Conservation (phyloP, 2,888 invertebrate species). For the Cheilosia vernalis region DNA sequence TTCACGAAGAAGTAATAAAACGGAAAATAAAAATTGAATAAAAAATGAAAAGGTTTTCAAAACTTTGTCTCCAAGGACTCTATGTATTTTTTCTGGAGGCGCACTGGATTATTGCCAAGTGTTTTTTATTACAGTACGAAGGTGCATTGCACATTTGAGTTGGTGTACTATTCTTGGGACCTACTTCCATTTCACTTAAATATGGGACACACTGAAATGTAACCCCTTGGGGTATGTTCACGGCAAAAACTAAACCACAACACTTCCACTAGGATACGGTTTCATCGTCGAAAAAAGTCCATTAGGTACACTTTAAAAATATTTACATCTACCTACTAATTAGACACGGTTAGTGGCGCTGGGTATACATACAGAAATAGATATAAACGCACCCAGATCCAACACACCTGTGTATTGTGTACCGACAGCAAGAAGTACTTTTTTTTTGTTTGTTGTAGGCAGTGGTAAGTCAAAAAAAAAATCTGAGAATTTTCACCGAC, state of each 20-base stretch:
- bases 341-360: conserved; percentile 12
- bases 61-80: conserved; percentile 31
- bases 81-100: not conserved
- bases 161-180: too few species aligned
- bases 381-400: conserved; percentile 21
- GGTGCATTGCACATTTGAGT: too few species aligned
- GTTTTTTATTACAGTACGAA: too few species aligned
- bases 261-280: conserved; percentile 13
- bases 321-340: conserved; percentile 45
- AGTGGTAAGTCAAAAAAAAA: conserved; percentile 17
- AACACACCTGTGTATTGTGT: conserved; percentile 65
- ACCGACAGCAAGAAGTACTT: not conserved
- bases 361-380: conserved; percentile 28
- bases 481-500: conserved; percentile 38
- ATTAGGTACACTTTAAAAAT: conserved; percentile 46
- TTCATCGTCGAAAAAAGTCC: conserved; percentile 32
- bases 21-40: conserved; percentile 2
- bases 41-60: conserved; percentile 5
- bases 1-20: conserved; percentile 34
- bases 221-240: too few species aligned
- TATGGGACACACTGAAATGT: too few species aligned
- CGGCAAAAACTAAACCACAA: not conserved
- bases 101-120: conserved; percentile 48
- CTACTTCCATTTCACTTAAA: too few species aligned
- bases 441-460: not conserved